Conservation (phyloP, 2,113 vertebrate species). For the Monopterus albus region DNA sequence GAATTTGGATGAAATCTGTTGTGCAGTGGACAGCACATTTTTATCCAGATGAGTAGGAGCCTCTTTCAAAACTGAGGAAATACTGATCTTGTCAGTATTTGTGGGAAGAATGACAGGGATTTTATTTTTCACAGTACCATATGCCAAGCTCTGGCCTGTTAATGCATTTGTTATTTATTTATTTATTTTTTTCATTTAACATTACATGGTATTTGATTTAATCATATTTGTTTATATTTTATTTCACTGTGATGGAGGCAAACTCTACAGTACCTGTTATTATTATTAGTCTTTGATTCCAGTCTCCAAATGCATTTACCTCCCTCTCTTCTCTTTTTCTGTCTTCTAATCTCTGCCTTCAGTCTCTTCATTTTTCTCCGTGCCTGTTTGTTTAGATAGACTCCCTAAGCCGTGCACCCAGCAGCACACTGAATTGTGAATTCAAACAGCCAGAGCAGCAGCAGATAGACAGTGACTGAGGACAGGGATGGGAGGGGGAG, state of each 20-base stretch:
- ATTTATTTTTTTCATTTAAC: not conserved
- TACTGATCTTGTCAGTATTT: not conserved
- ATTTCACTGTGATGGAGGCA: no score
- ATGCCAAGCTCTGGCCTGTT: not conserved
- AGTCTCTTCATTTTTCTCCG: conserved; percentile 40
- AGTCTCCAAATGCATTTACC: not conserved
- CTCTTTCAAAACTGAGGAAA: not conserved
- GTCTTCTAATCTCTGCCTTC: conserved; percentile 4
- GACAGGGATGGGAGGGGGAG: conserved; percentile 36
- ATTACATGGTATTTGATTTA: not conserved
- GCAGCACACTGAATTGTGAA: conserved; percentile 65
- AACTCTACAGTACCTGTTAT: not conserved
- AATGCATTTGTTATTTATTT: not conserved
- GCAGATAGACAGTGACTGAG: conserved; percentile 67
- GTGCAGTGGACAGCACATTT: no score
- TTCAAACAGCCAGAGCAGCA: conserved; percentile 69
- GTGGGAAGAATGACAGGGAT: not conserved
- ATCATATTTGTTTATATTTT: not conserved
- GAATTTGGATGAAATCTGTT: no score
- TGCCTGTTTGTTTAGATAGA: conserved; percentile 60
- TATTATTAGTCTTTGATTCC: not conserved
- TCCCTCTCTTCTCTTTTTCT: not conserved
- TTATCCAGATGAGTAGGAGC: no score
- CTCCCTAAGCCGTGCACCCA: conserved; percentile 61
- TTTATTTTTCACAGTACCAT: not conserved